Percentiles rank a stretch among this genome's conserved stretches.
These are phyloP conservation scores for Chiridota heheva DNA, from an alignment of 35 echinoderm and acorn worm genomes.

Conservation along the genomic window DNA sequence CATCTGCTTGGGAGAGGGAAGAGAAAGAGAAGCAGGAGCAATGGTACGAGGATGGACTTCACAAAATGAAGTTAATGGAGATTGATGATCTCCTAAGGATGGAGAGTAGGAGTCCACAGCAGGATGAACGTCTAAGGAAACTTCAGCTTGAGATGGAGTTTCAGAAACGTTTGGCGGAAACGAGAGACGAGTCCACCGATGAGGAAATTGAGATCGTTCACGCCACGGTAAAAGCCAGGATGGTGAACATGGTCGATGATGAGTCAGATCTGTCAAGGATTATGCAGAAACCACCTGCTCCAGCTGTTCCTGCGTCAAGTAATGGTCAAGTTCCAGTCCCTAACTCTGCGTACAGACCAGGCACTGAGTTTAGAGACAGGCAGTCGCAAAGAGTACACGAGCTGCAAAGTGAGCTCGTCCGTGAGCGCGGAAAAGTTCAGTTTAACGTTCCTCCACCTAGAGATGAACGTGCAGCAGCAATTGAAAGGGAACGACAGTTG, in stretches of 20 bases:
- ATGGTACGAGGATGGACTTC: conserved; percentile 57
- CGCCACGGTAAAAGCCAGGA: conserved; percentile 30
- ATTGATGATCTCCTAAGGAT: conserved; percentile 63
- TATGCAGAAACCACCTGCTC: conserved; percentile 4
- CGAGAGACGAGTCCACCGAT: conserved; percentile 54
- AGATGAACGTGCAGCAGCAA: conserved; percentile 53
- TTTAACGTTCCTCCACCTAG: background rate
- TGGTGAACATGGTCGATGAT: conserved; percentile 46
- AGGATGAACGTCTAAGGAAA: conserved; percentile 81
- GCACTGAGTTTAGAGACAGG: conserved; percentile 16
- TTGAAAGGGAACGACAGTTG: conserved; percentile 28
- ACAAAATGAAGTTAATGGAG: conserved; percentile 53
- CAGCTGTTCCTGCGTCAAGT: conserved; percentile 21
- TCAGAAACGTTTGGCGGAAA: conserved; percentile 73
- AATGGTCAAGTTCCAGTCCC: conserved; percentile 31
- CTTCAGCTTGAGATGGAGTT: conserved; percentile 78
- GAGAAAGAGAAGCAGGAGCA: conserved; percentile 66
- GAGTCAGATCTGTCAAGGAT: background rate
- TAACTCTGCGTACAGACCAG: conserved; percentile 15
- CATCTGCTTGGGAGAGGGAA: conserved; percentile 83
- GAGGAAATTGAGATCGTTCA: conserved; percentile 40
- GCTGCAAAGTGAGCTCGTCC: background rate
- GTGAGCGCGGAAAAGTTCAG: no score
- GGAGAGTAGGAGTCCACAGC: conserved; percentile 55
- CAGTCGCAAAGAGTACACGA: conserved; percentile 36